These are phyloP conservation scores for Setophaga kirtlandii DNA, from an alignment of 2,113 vertebrate genomes.

Conservation along the genomic window DNA sequence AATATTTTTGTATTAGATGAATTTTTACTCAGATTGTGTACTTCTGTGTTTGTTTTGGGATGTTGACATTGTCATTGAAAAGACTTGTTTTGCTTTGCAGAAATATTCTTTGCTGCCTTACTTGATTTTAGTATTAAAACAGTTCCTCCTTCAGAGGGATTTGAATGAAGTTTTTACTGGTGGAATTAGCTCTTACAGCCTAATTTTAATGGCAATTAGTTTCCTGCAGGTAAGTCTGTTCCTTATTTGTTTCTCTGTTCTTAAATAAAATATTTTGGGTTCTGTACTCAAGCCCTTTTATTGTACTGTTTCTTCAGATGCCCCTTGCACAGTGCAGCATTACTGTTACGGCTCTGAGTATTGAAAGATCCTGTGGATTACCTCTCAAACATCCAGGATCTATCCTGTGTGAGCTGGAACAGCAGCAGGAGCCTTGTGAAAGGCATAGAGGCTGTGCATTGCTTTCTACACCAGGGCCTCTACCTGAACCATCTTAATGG, in stretches of 20 bases:
- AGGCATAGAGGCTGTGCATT: neutral
- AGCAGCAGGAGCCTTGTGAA: neutral
- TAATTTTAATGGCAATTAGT: slow-evolving; percentile 99
- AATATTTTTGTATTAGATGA: neutral
- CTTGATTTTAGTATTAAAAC: slow-evolving; percentile 97
- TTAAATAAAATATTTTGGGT: neutral
- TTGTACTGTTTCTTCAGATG: neutral
- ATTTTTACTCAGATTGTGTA: neutral
- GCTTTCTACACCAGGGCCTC: neutral
- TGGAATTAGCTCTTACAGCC: slow-evolving; percentile 97
- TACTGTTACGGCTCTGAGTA: neutral
- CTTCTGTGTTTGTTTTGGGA: neutral
- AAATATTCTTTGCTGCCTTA: slow-evolving; percentile 96
- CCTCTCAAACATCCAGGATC: neutral
- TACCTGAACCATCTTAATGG: neutral
- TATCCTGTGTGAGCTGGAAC: neutral
- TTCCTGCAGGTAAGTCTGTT: slow-evolving; percentile 89
- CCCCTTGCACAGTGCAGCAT: neutral
- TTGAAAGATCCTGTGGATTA: neutral
- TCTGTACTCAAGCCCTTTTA: neutral
- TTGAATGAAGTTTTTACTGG: slow-evolving; percentile 98
- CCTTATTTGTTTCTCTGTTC: neutral
- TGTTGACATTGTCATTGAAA: neutral
- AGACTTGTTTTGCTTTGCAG: slow-evolving; percentile 71
- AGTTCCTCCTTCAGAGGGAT: slow-evolving; percentile 98